Conservation (phyloP, 2,797 vertebrate genomes). For the Chaetophractus vellerosus region DNA sequence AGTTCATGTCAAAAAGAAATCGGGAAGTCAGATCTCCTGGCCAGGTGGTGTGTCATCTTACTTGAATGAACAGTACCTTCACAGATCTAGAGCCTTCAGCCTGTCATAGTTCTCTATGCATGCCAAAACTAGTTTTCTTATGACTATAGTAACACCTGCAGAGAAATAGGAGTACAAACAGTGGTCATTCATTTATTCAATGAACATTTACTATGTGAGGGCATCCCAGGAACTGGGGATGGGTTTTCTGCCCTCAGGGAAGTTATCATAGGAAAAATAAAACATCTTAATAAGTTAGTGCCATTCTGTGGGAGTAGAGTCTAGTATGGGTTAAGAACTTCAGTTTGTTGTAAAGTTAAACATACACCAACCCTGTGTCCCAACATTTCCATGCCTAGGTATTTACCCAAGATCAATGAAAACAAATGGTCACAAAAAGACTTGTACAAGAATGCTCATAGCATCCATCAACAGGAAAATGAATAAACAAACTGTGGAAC, state of each 20-base stretch:
- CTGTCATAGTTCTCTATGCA: background rate
- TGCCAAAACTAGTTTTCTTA: conserved; percentile 8
- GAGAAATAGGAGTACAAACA: background rate
- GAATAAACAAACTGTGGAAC: background rate
- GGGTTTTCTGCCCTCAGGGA: conserved; percentile 15
- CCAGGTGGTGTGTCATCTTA: background rate
- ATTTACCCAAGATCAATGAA: conserved; percentile 64
- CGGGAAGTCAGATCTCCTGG: background rate
- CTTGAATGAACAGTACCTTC: background rate
- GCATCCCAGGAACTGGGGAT: conserved; percentile 21
- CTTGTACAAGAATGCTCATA: conserved; percentile 1
- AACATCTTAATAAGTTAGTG: conserved; percentile 20
- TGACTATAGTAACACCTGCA: background rate
- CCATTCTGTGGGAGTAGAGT: background rate
- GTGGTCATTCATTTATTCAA: conserved; percentile 53
- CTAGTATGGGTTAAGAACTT: conserved; percentile 57
- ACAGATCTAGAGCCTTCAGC: background rate
- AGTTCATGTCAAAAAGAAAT: background rate
- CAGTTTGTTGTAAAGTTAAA: conserved; percentile 72
- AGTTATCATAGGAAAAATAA: conserved; percentile 30
- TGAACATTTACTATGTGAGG: conserved; percentile 68
- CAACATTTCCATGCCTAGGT: conserved; percentile 28
- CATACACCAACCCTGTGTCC: conserved; percentile 25
- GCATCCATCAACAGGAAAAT: background rate
- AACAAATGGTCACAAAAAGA: conserved; percentile 34